Percentiles rank a stretch among this genome's conserved stretches.
These are phyloP conservation scores for Peromyscus melanophrys DNA, from an alignment of 2,797 vertebrate species.

Conservation along the genomic window DNA sequence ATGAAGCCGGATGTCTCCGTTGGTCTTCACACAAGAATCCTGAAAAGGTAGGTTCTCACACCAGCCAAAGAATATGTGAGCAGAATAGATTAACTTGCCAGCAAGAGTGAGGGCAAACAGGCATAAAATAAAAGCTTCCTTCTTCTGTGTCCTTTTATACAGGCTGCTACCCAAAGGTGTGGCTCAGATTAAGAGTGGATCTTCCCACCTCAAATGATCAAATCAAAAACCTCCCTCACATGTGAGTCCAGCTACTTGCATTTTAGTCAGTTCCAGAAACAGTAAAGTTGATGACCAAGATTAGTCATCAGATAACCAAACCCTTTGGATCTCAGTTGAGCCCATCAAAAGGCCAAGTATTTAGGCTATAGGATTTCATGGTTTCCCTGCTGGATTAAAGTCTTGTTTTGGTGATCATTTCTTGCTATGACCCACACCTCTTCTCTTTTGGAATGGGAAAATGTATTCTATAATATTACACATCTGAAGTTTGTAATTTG, in stretches of 20 bases:
- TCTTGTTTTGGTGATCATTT: background rate
- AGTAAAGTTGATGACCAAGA: background rate
- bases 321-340: background rate
- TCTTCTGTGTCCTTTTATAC: background rate
- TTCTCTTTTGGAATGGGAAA: background rate
- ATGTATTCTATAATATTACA: no score
- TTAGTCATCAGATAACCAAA: background rate
- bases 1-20: background rate
- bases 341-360: background rate
- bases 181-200: background rate
- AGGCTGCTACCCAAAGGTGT: background rate
- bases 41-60: background rate
- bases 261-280: background rate
- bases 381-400: background rate
- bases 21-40: background rate
- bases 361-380: background rate
- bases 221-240: background rate
- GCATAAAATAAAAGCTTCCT: background rate
- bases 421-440: background rate
- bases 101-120: background rate
- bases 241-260: background rate
- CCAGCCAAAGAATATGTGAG: background rate
- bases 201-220: background rate
- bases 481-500: background rate
- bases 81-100: background rate